Percentiles rank a stretch among this genome's conserved stretches.
These are phyloP conservation scores for Trematomus loennbergii DNA, from an alignment of 2,113 vertebrate genomes.

Conservation along the genomic window DNA sequence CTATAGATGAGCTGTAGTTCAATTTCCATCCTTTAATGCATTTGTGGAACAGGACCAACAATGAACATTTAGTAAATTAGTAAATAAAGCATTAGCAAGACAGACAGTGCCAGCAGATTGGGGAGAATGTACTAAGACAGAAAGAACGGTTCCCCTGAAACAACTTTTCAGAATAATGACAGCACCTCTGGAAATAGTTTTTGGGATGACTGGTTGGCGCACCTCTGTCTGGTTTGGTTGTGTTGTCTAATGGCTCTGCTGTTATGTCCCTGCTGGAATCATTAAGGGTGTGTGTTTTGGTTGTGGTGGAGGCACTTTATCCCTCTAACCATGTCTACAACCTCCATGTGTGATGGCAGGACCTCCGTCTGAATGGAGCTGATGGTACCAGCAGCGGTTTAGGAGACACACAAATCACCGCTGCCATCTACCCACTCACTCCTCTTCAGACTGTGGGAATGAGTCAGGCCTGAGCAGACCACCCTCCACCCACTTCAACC, in stretches of 20 bases:
- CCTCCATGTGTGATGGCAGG: constrained; percentile 72
- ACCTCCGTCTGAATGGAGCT: constrained; percentile 72
- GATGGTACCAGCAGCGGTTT: constrained; percentile 85
- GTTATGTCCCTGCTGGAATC: constrained; percentile 55
- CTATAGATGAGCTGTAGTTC: neutral
- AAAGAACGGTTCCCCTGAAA: neutral
- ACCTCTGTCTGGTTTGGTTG: constrained; percentile 80
- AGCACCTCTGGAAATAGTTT: constrained; percentile 14
- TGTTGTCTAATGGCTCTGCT: constrained; percentile 70
- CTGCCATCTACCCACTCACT: constrained; percentile 70
- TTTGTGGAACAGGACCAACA: neutral
- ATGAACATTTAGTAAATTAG: neutral
- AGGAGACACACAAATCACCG: constrained; percentile 82
- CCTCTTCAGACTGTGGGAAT: constrained; percentile 81
- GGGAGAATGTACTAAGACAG: neutral
- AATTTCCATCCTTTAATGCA: neutral
- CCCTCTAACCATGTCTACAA: constrained; percentile 43
- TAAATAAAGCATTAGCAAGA: neutral
- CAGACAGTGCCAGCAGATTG: neutral
- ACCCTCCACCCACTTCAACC: constrained; percentile 31
- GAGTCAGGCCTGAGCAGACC: constrained; percentile 82
- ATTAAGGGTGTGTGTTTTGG: constrained; percentile 34
- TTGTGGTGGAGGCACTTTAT: constrained; percentile 13
- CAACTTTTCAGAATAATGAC: constrained; percentile 45
- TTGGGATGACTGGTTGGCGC: constrained; percentile 69